Evolutionary conservation across 2,797 vertebrate species (phyloP), one percentile per base, ranked within the genome.

Genomic region (Epinephelus coioides): DNA sequence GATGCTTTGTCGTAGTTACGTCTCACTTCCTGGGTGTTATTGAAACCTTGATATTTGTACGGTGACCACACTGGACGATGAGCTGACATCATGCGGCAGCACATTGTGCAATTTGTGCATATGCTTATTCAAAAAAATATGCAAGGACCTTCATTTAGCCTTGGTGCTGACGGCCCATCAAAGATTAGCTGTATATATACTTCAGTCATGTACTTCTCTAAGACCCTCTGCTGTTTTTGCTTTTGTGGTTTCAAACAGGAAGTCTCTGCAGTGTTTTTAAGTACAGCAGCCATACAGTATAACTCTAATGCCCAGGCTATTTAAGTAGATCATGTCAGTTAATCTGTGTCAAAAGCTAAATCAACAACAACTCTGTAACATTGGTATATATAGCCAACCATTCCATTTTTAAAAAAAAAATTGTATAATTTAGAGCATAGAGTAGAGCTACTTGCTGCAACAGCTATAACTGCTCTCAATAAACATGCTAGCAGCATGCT

Each of bases 191-290:
- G 6, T 57, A 3, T 1, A 0, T 43, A 11, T 21, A 57, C 46
- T 18, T n/a, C 6, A 8, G 43, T 47, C 38, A n/a, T 21, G 17
- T 53, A n/a, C 34, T 43, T 34, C 2, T 21, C 23, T 8, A 4
- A 1, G 64, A 61, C 56, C 38, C 18, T 50, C 6, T 30, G 8
- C 4, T n/a, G 19, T 40, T 30, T 62, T n/a, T 46, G 21, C 27
- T 12, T 51, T 14, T 43, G 27, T 73, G 50, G 70, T 68, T 73
- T 62, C 19, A 69, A 43, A 68, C 49, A 79, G 77, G 70, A 79
- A 79, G n/a, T 62, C 13, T 55, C 13, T 61, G 12, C 46, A 56
- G 50, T 25, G 27, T 49, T 40, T 40, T 55, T 27, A 40, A 57
- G 27, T 19, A 56, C 18, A 64, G 62, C 27, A 57, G 21, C 10